Evolutionary conservation across 2,888 invertebrate species (phyloP), one percentile per base, ranked within the genome.

Genomic region (Teinopalpus imperialis): DNA sequence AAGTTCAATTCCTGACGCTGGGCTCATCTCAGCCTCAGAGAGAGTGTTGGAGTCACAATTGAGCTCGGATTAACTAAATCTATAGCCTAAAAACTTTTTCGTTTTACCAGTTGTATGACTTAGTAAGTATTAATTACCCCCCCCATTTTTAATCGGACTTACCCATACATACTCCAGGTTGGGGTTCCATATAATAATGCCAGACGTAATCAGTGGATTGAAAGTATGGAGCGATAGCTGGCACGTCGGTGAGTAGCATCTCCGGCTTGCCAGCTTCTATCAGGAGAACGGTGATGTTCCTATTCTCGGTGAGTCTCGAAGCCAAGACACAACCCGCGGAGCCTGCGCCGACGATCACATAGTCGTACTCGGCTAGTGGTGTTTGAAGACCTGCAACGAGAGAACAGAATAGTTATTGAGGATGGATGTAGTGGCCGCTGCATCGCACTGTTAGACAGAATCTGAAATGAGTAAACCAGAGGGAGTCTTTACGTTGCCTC

Each of bases 131-230:
- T n/a, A n/a, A n/a, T n/a, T n/a, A n/a, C n/a, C n/a, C n/a, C n/a
- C n/a, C n/a, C n/a, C n/a, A n/a, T n/a, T n/a, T n/a, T n/a, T 1
- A 18, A 23, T 40, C 8, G 16, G 14, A 27, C 35, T 27, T 76
- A 57, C 89, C 91, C 54, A 81, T 79, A 47, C 91, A 91, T 3
- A 90, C 90, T 23, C 82, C 85, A 1, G 73, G 71, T 53, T 90
- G 90, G 9, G 86, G 88, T 52, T 91, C 91, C 64, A 91, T 91
- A 37, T 89, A 78, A 58, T 89, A 90, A 0, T 81, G 81, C 90
- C 90, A 90, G 10, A 81, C 79, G 49, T 87, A 82, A 26, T 75
- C 66, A 0, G 86, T 85, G 20, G 72, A 72, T 42, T 87, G 86
- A 20, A 89, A 66, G 24, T 69, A 41, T 0, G 82, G 80, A 1